Percentiles rank a stretch among this genome's conserved stretches.
Conservation (phyloP, 2,113 vertebrate species). For the Brienomyrus longianalis region DNA sequence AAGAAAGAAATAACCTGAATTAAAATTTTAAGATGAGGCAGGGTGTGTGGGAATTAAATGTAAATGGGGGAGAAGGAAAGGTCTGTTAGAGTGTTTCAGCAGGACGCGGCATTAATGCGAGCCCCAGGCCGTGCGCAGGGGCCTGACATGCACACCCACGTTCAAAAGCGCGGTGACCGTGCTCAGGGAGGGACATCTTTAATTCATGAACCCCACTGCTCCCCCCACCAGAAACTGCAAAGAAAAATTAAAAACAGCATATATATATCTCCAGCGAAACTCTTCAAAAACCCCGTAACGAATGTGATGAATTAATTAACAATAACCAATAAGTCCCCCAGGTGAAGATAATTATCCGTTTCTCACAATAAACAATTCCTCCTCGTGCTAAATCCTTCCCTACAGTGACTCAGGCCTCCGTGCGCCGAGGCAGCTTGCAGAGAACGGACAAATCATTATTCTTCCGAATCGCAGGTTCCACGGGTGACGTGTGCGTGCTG, state of each 20-base stretch:
- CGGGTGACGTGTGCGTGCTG: background rate
- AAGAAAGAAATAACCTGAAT: background rate
- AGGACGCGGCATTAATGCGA: background rate
- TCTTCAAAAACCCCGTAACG: background rate
- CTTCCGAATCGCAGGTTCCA: background rate
- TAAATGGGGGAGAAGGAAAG: slow-evolving; percentile 15
- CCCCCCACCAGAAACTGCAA: background rate
- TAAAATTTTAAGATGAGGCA: background rate
- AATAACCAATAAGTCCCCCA: slow-evolving; percentile 6
- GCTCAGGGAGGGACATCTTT: background rate
- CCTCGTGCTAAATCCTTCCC: background rate
- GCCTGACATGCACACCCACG: background rate
- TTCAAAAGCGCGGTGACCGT: background rate
- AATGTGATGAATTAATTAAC: slow-evolving; percentile 18
- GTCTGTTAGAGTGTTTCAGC: slow-evolving; percentile 1
- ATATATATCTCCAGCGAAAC: background rate
- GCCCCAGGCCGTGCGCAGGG: background rate
- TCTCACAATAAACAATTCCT: slow-evolving; percentile 15
- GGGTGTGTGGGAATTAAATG: slow-evolving; percentile 22
- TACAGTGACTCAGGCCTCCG: background rate
- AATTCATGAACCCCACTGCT: slow-evolving; percentile 3
- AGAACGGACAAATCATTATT: background rate
- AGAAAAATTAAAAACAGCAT: background rate
- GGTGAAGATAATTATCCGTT: slow-evolving; percentile 7
- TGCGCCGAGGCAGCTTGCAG: background rate